phyloP scores from a whole-genome alignment of 2,888 invertebrate species.

The Lepetodrilus schrolli region DNA sequence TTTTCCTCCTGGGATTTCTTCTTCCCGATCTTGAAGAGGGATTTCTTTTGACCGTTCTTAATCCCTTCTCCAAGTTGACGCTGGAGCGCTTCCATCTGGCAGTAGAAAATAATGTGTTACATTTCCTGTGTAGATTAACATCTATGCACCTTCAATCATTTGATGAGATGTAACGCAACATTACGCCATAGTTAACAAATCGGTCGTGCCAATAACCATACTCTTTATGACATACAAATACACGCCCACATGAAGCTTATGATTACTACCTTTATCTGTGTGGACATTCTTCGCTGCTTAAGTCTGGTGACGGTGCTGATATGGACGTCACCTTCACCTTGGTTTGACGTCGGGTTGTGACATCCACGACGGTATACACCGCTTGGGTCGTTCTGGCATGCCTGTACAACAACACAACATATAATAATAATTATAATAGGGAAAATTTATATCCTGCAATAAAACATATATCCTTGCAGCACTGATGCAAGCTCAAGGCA shows the following conservation, averaged over 20 bases:
- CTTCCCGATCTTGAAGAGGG: constrained; percentile 54
- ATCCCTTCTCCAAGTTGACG: constrained; percentile 49
- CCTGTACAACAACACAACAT: not conserved
- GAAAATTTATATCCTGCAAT: no score
- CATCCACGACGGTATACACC: no score
- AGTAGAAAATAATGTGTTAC: no score
- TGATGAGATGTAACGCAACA: no score
- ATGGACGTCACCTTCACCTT: no score
- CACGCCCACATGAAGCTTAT: no score
- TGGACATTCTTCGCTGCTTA: constrained; percentile 62
- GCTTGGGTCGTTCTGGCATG: not conserved
- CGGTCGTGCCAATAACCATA: not conserved
- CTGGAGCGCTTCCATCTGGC: constrained; percentile 58
- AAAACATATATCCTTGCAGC: no score
- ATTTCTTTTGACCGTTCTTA: constrained; percentile 45
- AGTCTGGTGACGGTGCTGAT: constrained; percentile 59
- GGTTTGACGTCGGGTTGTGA: not conserved
- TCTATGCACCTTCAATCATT: no score
- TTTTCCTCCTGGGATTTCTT: constrained; percentile 44
- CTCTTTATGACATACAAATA: not conserved
- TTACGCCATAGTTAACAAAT: no score
- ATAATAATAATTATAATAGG: no score
- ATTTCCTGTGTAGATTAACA: no score
- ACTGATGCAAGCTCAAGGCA: no score
- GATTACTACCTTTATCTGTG: constrained; percentile 68